Evolutionary conservation across 2,888 invertebrate genomes (phyloP).

Genomic region (Lepidocyrtoides sp.): DNA sequence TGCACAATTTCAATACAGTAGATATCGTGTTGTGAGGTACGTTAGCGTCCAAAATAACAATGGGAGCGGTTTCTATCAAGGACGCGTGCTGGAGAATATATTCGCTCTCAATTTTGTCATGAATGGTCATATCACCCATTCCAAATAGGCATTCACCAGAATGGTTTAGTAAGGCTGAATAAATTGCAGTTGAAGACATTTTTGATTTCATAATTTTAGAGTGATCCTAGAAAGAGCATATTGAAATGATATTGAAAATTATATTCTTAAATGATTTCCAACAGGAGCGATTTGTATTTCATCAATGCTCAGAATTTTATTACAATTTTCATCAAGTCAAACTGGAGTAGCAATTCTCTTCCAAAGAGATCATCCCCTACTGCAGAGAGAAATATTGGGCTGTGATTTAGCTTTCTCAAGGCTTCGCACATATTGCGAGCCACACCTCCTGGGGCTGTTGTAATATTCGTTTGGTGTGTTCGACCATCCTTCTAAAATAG

Average conservation of each 20-base stretch:
- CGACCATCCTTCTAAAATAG: conserved; percentile 91
- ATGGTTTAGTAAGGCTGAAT: conserved; percentile 91
- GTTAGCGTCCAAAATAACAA: conserved; percentile 96
- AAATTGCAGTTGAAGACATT: conserved; percentile 90
- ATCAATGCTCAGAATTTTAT: background rate
- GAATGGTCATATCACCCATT: conserved; percentile 95
- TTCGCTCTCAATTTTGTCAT: conserved; percentile 90
- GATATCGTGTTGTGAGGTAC: conserved; percentile 90
- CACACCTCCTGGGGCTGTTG: conserved; percentile 89
- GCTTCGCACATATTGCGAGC: conserved; percentile 97
- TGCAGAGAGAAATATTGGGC: conserved; percentile 90
- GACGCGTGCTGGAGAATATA: conserved; percentile 66
- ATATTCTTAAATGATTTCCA: conserved; percentile 82
- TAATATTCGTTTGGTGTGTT: conserved; percentile 90
- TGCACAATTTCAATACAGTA: conserved; percentile 89
- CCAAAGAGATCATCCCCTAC: conserved; percentile 90
- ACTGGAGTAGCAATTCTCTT: conserved; percentile 80
- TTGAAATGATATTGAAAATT: background rate
- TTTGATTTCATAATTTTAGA: conserved; percentile 86
- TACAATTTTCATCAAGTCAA: conserved; percentile 80
- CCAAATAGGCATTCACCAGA: conserved; percentile 93
- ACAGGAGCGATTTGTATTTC: background rate
- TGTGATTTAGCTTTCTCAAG: conserved; percentile 91
- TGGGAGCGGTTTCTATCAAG: conserved; percentile 87
- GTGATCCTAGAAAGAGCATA: conserved; percentile 29